Evolutionary conservation across 2,888 invertebrate species (phyloP).

Genomic region (Entomobrya multifasciata): DNA sequence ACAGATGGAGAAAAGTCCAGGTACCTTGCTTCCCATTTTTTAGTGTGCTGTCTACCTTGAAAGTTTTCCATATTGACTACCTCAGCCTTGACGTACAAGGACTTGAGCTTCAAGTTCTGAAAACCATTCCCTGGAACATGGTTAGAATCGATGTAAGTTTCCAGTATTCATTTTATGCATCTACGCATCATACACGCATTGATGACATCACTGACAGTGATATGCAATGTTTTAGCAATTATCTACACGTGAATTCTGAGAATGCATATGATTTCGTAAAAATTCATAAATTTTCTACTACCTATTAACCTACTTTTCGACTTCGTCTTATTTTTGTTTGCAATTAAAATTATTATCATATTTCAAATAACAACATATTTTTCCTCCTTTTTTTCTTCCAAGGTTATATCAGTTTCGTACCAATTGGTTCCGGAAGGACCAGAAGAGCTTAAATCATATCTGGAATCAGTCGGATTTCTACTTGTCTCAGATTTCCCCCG

Average conservation of each 20-base stretch:
- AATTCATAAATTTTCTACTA: neutral
- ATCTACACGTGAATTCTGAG: neutral
- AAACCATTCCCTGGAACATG: slow-evolving; percentile 61
- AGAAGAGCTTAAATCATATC: slow-evolving; percentile 49
- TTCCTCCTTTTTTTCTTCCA: neutral
- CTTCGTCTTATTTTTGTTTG: too few relatives aligned
- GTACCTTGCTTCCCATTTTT: slow-evolving; percentile 67
- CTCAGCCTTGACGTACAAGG: slow-evolving; percentile 60
- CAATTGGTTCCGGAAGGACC: slow-evolving; percentile 64
- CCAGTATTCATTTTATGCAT: neutral
- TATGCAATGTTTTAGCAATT: neutral
- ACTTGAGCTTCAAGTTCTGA: slow-evolving; percentile 60
- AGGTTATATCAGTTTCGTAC: slow-evolving; percentile 63
- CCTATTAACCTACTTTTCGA: neutral
- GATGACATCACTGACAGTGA: too few relatives aligned
- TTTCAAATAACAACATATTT: neutral
- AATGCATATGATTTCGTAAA: neutral
- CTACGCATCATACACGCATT: neutral
- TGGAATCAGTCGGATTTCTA: slow-evolving; percentile 53
- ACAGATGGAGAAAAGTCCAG: slow-evolving; percentile 62
- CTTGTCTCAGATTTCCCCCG: slow-evolving; percentile 54
- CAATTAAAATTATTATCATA: neutral
- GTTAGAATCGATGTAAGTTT: slow-evolving; percentile 59
- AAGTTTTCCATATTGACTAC: slow-evolving; percentile 49
- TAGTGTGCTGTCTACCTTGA: slow-evolving; percentile 47